Base-by-base conservation (phyloP, 2,113 vertebrate genomes). In the Podarcis raffonei region DNA sequence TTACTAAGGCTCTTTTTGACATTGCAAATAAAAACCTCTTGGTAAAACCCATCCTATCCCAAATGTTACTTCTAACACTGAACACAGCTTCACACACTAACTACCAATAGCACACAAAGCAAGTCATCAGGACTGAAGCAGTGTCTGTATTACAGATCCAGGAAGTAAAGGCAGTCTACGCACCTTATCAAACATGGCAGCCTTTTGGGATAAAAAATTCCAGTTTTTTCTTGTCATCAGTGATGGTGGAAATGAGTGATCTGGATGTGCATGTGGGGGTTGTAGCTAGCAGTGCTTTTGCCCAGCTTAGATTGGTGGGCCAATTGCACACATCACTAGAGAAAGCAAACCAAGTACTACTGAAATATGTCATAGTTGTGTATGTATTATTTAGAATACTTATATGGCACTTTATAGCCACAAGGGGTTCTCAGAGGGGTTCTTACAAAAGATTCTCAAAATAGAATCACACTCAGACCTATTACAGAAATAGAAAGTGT, bases 1-100 rank as follows among this genome's bases (percentile, higher is more conserved):
- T 3, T 32, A 2, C 3, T 0, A 0, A 18, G 11, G 3, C 37
- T 25, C 20, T n/a, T 37, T 59, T 12, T 89, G n/a, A 1, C 25
- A 32, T 32, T 35, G 5, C 35, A 27, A 16, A 75, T 79, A 9
- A 80, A 57, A 53, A 25, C 27, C 13, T 42, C 42, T 42, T 42
- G 42, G 42, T 42, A 42, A 42, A 42, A 42, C 6, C 42, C 6
- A 42, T 42, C 42, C 42, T 84, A 69, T 20, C 16, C 62, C 32
- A 59, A 74, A 75, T 35, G 53, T 25, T 39, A 16, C 35, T 65
- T 83, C 25, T 68, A 74, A 59, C 32, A 32, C 9, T 32, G 84
- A 77, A 37, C 39, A 5, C 48, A 42, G 5, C 4, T 27, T 20
- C 22, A 65, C 69, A 71, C 25, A 71, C 59, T 20, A 62, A 62